Conservation (phyloP, 2,113 vertebrate species). For the Hucho hucho region DNA sequence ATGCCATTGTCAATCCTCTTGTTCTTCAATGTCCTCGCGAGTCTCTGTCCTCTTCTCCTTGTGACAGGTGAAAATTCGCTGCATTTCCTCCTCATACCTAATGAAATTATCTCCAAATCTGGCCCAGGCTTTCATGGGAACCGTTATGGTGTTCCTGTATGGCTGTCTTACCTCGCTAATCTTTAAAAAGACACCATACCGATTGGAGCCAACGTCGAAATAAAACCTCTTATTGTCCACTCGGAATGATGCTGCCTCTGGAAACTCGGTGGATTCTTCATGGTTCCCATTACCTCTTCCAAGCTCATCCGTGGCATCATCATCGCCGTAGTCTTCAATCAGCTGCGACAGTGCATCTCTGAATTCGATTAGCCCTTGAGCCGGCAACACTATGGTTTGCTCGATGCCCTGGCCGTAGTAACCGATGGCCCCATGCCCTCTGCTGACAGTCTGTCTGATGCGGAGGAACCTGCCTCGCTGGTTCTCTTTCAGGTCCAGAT, state of each 20-base stretch:
- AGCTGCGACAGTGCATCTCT: conserved; percentile 96
- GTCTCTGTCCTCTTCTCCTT: conserved; percentile 87
- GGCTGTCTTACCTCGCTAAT: conserved; percentile 98
- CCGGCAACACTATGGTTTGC: conserved; percentile 96
- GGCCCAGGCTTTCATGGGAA: conserved; percentile 95
- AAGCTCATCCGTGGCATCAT: conserved; percentile 79
- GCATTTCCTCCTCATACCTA: conserved; percentile 97
- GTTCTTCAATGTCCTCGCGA: conserved; percentile 90
- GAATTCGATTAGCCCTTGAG: conserved; percentile 97
- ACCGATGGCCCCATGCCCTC: conserved; percentile 89
- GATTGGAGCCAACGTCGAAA: conserved; percentile 97
- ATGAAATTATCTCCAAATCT: conserved; percentile 97
- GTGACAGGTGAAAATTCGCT: conserved; percentile 91
- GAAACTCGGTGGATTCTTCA: conserved; percentile 84
- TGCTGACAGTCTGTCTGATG: conserved; percentile 91
- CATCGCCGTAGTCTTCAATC: conserved; percentile 93
- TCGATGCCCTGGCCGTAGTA: conserved; percentile 96
- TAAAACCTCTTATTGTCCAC: conserved; percentile 99
- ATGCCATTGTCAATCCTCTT: conserved; percentile 80
- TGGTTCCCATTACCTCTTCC: conserved; percentile 68
- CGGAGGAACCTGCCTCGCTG: conserved; percentile 93
- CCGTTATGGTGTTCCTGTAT: conserved; percentile 97
- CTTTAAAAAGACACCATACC: conserved; percentile 94
- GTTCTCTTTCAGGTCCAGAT: conserved; percentile 96
- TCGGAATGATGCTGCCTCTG: conserved; percentile 92